These are phyloP conservation scores for Automeris io DNA, from an alignment of 2,888 invertebrate species.

Conservation along the genomic window DNA sequence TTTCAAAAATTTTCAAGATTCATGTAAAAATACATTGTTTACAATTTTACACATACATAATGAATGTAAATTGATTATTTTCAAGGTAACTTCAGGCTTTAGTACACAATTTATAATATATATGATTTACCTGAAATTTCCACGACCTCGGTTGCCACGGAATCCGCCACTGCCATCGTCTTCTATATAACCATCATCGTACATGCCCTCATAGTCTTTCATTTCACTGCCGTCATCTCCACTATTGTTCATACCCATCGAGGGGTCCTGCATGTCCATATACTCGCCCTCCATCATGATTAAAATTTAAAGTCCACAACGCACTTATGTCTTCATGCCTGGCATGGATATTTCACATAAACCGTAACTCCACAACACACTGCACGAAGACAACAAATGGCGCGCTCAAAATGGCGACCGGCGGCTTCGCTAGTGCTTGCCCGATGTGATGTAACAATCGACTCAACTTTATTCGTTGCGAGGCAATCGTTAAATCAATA, in stretches of 20 bases:
- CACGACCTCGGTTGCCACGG: slow-evolving; percentile 55
- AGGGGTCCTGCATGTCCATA: slow-evolving; percentile 53
- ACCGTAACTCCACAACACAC: slow-evolving; percentile 11
- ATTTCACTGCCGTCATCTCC: slow-evolving; percentile 34
- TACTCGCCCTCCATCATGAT: slow-evolving; percentile 62
- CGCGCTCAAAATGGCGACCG: slow-evolving; percentile 45
- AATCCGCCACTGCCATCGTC: slow-evolving; percentile 54
- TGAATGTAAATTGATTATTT: not conserved
- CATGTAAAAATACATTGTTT: too few species aligned
- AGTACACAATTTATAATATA: not conserved
- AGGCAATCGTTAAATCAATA: not conserved
- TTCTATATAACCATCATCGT: slow-evolving; percentile 60
- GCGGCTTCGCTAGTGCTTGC: slow-evolving; percentile 23
- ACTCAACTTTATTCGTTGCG: not conserved
- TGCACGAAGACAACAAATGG: slow-evolving; percentile 42
- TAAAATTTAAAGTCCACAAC: slow-evolving; percentile 25
- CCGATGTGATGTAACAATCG: slow-evolving; percentile 15
- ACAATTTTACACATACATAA: too few species aligned
- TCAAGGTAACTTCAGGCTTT: not conserved
- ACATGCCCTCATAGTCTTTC: slow-evolving; percentile 51
- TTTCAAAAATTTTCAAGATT: too few species aligned
- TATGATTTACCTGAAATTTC: slow-evolving; percentile 53
- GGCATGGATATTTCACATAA: slow-evolving; percentile 24
- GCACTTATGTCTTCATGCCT: slow-evolving; percentile 54
- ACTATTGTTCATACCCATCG: slow-evolving; percentile 30